Evolutionary conservation across 2,113 vertebrate genomes (phyloP).

Genomic region (Mixornis gularis): DNA sequence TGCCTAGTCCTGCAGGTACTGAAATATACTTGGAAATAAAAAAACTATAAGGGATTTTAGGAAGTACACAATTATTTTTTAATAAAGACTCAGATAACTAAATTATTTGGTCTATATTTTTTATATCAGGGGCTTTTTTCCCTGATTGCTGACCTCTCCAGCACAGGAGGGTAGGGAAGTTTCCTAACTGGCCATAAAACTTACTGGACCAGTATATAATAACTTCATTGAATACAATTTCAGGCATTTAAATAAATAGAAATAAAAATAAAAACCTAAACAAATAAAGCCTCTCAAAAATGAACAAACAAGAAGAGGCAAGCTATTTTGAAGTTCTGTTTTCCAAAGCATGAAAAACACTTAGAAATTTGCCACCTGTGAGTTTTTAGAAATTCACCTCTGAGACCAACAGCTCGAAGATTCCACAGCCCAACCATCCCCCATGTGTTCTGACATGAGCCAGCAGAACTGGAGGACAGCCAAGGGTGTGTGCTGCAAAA

Average conservation of each 20-base stretch:
- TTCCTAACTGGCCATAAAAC: neutral
- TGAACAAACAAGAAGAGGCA: neutral
- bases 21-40: neutral
- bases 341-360: neutral
- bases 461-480: neutral
- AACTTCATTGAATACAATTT: neutral
- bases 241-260: neutral
- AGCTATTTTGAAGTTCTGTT: neutral
- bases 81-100: neutral
- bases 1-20: slow-evolving; percentile 98
- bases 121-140: neutral
- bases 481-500: neutral
- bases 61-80: neutral
- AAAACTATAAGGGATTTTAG: neutral
- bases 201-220: neutral
- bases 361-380: neutral
- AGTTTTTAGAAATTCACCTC: neutral
- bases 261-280: neutral
- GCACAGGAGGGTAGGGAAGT: neutral
- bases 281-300: neutral
- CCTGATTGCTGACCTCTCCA: neutral
- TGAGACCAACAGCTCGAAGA: neutral
- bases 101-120: neutral
- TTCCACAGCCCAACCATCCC: neutral
- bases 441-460: neutral